Evolutionary conservation across 1,140 invertebrate species (phyloP).

Genomic region (Manduca sexta): DNA sequence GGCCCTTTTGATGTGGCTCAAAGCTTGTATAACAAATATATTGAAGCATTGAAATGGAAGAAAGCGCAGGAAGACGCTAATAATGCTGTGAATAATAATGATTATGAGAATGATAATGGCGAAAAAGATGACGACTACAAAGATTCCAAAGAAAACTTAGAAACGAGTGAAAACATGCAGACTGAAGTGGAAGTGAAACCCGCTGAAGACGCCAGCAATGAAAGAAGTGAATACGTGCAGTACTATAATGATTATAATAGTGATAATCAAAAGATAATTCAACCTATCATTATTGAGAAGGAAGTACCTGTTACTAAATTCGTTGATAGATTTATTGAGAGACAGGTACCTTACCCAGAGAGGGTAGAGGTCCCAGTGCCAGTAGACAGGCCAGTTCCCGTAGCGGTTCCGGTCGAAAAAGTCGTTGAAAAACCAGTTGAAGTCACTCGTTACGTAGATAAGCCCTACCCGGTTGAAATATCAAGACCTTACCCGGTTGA

Average conservation of each 20-base stretch:
- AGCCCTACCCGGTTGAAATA: slow-evolving; percentile 66
- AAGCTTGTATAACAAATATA: slow-evolving; percentile 47
- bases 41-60: slow-evolving; percentile 39
- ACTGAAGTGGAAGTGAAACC: slow-evolving; percentile 36
- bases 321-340: slow-evolving; percentile 73
- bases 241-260: slow-evolving; percentile 28
- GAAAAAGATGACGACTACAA: slow-evolving; percentile 26
- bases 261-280: slow-evolving; percentile 38
- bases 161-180: slow-evolving; percentile 43
- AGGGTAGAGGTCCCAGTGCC: slow-evolving; percentile 63
- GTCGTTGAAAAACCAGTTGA: slow-evolving; percentile 70
- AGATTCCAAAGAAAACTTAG: slow-evolving; percentile 36
- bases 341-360: slow-evolving; percentile 71
- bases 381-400: slow-evolving; percentile 69
- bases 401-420: slow-evolving; percentile 69
- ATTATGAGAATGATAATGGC: slow-evolving; percentile 18
- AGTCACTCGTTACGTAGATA: slow-evolving; percentile 67
- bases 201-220: slow-evolving; percentile 15
- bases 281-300: slow-evolving; percentile 71
- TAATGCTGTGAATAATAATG: slow-evolving; percentile 1
- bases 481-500: slow-evolving; percentile 69
- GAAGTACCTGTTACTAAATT: slow-evolving; percentile 70
- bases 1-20: slow-evolving; percentile 32
- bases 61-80: slow-evolving; percentile 47
- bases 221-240: slow-evolving; percentile 28